Percentiles rank a stretch among this genome's conserved stretches.
These are phyloP conservation scores for Trichosurus vulpecula DNA, from an alignment of 2,797 vertebrate species.

Conservation along the genomic window DNA sequence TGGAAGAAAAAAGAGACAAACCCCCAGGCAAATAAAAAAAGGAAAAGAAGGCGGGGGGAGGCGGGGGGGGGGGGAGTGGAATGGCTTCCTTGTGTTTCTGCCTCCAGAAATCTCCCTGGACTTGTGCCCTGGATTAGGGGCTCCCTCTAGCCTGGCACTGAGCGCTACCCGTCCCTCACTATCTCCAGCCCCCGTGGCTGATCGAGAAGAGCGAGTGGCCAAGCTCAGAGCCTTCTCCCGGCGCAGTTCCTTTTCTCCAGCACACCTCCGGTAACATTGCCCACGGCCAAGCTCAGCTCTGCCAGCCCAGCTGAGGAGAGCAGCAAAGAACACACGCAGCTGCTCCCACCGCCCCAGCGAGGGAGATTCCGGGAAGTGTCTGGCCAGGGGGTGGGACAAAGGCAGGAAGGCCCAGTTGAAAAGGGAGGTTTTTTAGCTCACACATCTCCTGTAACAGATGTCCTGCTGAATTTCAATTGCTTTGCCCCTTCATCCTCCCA, in stretches of 20 bases:
- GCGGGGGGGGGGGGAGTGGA: too few relatives aligned
- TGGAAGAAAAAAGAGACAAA: neutral
- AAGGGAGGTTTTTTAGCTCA: conserved; percentile 69
- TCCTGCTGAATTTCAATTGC: conserved; percentile 64
- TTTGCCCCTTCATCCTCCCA: conserved; percentile 30
- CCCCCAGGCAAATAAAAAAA: neutral
- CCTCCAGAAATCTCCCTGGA: neutral
- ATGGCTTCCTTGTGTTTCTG: neutral
- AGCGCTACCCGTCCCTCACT: neutral
- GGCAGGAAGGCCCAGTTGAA: conserved; percentile 74
- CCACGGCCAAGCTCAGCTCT: neutral
- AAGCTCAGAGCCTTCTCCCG: conserved; percentile 58
- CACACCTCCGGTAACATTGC: neutral
- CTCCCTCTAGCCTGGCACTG: neutral
- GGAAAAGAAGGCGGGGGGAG: neutral
- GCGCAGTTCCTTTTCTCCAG: neutral
- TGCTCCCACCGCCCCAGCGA: conserved; percentile 73
- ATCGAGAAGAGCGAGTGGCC: neutral
- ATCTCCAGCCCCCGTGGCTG: neutral
- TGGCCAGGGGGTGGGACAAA: conserved; percentile 77
- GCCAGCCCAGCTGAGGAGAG: neutral
- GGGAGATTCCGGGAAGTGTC: conserved; percentile 77
- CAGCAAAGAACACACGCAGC: conserved; percentile 9
- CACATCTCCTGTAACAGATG: conserved; percentile 52
- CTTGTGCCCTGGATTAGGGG: neutral